Conservation (phyloP, 2,888 invertebrate genomes). For the Chrysotoxum bicinctum region DNA sequence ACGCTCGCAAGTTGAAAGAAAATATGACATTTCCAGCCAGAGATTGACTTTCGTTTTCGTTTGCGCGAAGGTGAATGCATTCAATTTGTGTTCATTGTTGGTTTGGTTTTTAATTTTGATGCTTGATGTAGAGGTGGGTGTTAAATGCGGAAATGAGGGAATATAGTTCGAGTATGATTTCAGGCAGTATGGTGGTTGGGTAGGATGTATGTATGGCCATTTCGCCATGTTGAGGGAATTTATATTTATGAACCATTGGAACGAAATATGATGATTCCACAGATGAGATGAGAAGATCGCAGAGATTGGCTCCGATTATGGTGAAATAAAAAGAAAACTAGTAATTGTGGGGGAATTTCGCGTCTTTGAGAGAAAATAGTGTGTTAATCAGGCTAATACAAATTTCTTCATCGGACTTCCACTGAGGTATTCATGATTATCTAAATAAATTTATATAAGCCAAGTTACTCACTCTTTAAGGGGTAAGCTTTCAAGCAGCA, state of each 20-base stretch:
- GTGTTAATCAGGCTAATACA: too few species aligned
- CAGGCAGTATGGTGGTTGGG: neutral
- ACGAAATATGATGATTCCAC: neutral
- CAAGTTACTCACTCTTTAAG: too few species aligned
- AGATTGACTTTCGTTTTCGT: slow-evolving; percentile 69
- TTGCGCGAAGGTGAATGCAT: slow-evolving; percentile 61
- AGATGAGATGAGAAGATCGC: neutral
- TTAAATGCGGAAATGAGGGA: slow-evolving; percentile 60
- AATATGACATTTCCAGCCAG: slow-evolving; percentile 61
- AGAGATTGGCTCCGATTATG: neutral
- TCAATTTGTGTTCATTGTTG: slow-evolving; percentile 36
- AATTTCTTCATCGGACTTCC: too few species aligned
- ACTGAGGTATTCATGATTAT: too few species aligned
- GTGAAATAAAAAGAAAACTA: neutral
- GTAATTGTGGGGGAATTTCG: neutral
- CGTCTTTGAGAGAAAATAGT: too few species aligned
- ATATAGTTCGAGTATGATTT: slow-evolving; percentile 30
- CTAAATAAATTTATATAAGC: too few species aligned
- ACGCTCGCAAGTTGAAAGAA: slow-evolving; percentile 1
- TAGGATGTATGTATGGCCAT: neutral
- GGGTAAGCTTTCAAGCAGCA: too few species aligned
- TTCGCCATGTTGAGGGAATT: slow-evolving; percentile 44
- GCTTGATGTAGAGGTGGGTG: slow-evolving; percentile 45
- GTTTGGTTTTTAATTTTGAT: neutral
- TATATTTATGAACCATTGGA: slow-evolving; percentile 54